phyloP scores from a whole-genome alignment of 2,113 vertebrate species.

The Esox niger region DNA sequence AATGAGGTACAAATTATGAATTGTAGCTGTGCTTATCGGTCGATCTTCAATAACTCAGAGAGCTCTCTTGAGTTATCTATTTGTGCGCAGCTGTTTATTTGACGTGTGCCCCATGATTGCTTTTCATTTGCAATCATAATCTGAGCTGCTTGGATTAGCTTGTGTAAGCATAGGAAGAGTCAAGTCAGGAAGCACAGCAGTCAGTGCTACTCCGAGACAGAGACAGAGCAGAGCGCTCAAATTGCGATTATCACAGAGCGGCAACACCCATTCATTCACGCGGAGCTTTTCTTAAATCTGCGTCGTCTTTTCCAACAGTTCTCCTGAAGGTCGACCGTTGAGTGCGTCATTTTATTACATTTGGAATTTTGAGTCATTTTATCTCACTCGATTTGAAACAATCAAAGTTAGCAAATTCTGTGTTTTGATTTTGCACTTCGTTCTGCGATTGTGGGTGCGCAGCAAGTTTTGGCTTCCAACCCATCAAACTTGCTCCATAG shows the following conservation, averaged over 20 bases:
- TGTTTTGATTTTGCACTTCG: neutral
- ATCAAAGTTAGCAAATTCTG: neutral
- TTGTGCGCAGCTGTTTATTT: too few relatives aligned
- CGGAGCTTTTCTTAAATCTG: neutral
- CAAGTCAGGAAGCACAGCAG: neutral
- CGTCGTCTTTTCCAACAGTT: neutral
- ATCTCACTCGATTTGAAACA: too few relatives aligned
- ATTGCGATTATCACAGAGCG: neutral
- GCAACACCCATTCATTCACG: conserved; percentile 1
- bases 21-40: too few relatives aligned
- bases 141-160: neutral
- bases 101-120: too few relatives aligned
- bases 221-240: neutral
- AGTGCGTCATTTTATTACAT: neutral
- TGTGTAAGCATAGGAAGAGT: neutral
- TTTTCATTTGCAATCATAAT: neutral
- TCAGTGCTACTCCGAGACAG: conserved; percentile 27
- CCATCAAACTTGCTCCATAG: conserved; percentile 15
- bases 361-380: neutral
- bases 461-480: conserved; percentile 25
- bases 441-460: neutral
- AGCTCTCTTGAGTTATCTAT: too few relatives aligned
- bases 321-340: neutral
- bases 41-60: too few relatives aligned
- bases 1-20: too few relatives aligned